Percentiles rank a stretch among this genome's conserved stretches.
Conservation (phyloP, 2,888 invertebrate genomes). For the Scaeva pyrastri region DNA sequence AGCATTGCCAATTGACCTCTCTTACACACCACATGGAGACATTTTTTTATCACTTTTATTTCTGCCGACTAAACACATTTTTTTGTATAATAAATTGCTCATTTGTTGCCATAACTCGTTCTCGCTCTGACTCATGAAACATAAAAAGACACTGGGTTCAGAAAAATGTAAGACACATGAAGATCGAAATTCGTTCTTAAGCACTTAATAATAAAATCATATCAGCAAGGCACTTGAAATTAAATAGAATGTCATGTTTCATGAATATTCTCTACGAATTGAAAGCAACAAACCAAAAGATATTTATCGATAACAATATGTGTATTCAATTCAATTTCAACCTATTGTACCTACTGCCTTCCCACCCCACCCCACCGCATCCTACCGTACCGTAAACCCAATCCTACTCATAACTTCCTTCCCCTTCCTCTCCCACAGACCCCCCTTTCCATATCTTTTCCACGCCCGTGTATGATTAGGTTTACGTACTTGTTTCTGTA, state of each 20-base stretch:
- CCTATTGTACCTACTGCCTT: slow-evolving; percentile 28
- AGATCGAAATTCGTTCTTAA: slow-evolving; percentile 12
- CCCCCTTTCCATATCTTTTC: slow-evolving; percentile 3
- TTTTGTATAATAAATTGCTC: slow-evolving; percentile 25
- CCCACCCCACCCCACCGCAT: background rate
- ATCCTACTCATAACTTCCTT: too few relatives aligned
- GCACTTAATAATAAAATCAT: slow-evolving; percentile 58
- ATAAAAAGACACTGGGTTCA: slow-evolving; percentile 28
- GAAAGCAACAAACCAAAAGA: background rate
- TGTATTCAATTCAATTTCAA: slow-evolving; percentile 31
- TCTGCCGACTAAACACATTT: slow-evolving; percentile 58
- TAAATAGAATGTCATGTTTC: slow-evolving; percentile 59
- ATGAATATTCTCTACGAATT: slow-evolving; percentile 42
- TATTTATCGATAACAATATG: slow-evolving; percentile 51
- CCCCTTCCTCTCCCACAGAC: background rate
- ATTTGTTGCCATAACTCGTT: slow-evolving; percentile 40
- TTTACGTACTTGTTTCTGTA: slow-evolving; percentile 35
- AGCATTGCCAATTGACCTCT: slow-evolving; percentile 36
- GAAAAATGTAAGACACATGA: slow-evolving; percentile 49
- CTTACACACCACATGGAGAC: slow-evolving; percentile 50
- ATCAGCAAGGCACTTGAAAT: slow-evolving; percentile 53
- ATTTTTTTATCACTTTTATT: slow-evolving; percentile 15
- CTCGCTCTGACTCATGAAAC: slow-evolving; percentile 37
- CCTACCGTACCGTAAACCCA: too few relatives aligned
- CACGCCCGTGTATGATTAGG: slow-evolving; percentile 27